Evolutionary conservation across 2,113 vertebrate species (phyloP), one percentile per base, ranked within the genome.

Genomic region (Alces alces): DNA sequence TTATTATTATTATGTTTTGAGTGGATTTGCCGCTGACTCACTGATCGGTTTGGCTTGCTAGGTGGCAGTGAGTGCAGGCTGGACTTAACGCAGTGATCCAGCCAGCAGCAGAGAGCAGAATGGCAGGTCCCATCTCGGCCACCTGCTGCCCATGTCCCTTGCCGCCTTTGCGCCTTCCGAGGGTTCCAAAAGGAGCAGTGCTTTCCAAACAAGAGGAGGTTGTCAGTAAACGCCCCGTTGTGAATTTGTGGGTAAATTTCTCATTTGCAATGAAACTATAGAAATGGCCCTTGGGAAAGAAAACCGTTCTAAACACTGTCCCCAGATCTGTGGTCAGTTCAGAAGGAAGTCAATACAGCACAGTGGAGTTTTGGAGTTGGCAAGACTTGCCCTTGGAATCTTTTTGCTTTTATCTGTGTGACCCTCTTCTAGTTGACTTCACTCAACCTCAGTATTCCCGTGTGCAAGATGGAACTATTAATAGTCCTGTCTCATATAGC

Each of bases 51-150:
- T 52, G 86, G 33, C 64, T 89, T n/a, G 30, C n/a, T 21, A 0
- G 3, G 50, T 14, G 82, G 47, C 55, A 27, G 45, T 36, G 15
- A 87, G 85, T n/a, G 45, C 10, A 15, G 64, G 15, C 27, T 25
- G 86, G 52, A n/a, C 33, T 45, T 54, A n/a, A 27, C 11, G 13
- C 7, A 16, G 19, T 21, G 7, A 33, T 3, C 19, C 60, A 7
- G 45, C 43, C 57, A 15, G 25, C 54, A 52, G 92, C 7, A 23
- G 70, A 50, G 64, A 70, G 39, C 73, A 14, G 11, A 3, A n/a
- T 8, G 64, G 25, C 7, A 54, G 13, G 30, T 70, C 30, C 23
- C 8, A 0, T 4, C 57, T 16, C 12, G 0, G 25, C 21, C 50
- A 54, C 87, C 61, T 57, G 85, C 61, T 36, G 50, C 66, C 73